Base-by-base conservation (phyloP, 2,797 vertebrate species). In the Pelobates cultripes region DNA sequence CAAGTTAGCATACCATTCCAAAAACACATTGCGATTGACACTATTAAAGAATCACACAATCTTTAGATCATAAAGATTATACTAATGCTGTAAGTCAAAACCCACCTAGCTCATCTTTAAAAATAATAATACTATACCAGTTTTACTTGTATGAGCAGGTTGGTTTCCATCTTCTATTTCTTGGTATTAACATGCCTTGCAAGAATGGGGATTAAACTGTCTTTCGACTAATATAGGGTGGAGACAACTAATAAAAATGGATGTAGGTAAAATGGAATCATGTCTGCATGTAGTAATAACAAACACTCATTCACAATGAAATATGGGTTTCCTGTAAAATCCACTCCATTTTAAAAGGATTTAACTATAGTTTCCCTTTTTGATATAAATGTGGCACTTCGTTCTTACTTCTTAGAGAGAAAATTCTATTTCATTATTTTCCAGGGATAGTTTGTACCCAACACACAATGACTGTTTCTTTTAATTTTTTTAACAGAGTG, bases 201-300 rank as follows among this genome's bases (percentile, higher is more conserved):
- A 41, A 80, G 79, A 74, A 80, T 60, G 71, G 61, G 79, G 79
- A 75, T 80, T 80, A 80, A 80, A 28, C 42, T 80, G 79, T 80
- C 79, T 80, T 73, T 60, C 72, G 66, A 67, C 78, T 80, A 80
- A 80, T 74, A 68, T 80, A 75, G 79, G 72, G 79, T 80, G 79
- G 41, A 66, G 79, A 61, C 64, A 47, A 44, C 42, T 69, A 51
- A 75, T 80, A 80, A 74, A 80, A 75, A 61, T 57, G 42, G 41
- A 80, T 75, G 71, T 68, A 68, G 10, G 63, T 69, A 67, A 68
- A 43, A 80, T 60, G 64, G 73, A 74, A 73, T 75, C 57, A 74
- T 80, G 79, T 75, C 79, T 74, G 73, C 4, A 12, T 63, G 70
- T 47, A 40, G 70, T 43, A 69, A 74, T 68, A 80, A 74, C 71